Conservation (phyloP, 2,888 invertebrate genomes). For the Phyto melanocephala region DNA sequence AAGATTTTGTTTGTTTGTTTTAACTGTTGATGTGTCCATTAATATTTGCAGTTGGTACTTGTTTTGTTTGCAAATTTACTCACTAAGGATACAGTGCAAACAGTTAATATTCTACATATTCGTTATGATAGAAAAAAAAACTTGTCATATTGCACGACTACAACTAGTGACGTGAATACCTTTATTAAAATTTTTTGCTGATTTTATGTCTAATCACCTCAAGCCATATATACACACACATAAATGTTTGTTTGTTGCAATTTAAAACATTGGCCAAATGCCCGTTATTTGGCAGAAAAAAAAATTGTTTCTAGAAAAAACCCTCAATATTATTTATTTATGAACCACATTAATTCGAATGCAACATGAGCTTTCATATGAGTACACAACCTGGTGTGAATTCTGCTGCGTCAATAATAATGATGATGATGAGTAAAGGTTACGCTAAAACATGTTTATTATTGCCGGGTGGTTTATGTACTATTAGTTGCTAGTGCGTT, state of each 20-base stretch:
- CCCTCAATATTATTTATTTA: neutral
- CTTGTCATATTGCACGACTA: no score
- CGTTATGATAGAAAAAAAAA: no score
- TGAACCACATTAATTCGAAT: neutral
- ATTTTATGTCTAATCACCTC: neutral
- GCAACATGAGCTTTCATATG: neutral
- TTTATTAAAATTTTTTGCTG: no score
- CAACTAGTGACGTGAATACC: no score
- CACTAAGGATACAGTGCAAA: no score
- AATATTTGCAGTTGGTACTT: no score
- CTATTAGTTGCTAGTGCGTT: neutral
- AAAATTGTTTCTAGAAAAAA: neutral
- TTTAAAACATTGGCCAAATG: conserved; percentile 35
- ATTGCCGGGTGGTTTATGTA: neutral
- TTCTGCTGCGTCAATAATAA: neutral
- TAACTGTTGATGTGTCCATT: no score
- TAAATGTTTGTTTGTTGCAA: neutral
- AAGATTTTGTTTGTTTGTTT: no score
- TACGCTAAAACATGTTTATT: no score
- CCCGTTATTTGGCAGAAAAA: neutral
- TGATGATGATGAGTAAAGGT: conserved; percentile 11
- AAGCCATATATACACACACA: neutral
- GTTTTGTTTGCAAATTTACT: no score
- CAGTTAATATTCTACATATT: no score
- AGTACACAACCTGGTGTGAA: neutral